Base-by-base conservation (phyloP, 2,888 invertebrate genomes). In the Limnephilus auricula region DNA sequence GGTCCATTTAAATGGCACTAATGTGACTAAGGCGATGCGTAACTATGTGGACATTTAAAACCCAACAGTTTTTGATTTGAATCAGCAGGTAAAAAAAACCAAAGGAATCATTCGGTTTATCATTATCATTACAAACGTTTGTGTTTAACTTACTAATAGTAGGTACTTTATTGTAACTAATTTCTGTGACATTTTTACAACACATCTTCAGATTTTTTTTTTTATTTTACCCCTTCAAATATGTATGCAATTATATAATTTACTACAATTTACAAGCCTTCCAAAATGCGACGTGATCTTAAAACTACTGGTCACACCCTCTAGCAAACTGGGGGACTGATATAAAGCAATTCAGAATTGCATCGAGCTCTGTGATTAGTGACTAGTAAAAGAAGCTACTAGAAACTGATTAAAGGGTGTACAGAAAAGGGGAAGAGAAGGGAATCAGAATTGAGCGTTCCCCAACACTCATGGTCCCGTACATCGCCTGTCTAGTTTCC, bases 401-500 rank as follows among this genome's bases (percentile, higher is more conserved):
- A 40, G 37, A 37, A 84, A 2, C 18, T 25, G 34, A 40, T 84
- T 18, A 84, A 84, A 84, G 84, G 84, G 37, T 84, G 25, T 6
- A 65, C 65, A 65, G n/a, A 65, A 25, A 18, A 9, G 25, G n/a
- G 84, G n/a, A 37, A 6, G 84, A n/a, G 25, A 40, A 30, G 6
- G 31, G 80, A 82, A 15, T 82, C 80, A 82, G 80, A 31, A 9
- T 6, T 13, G 15, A 40, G 34, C 30, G 37, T n/a, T 40, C 30
- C 25, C 30, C 85, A 37, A 85, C 30, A 85, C n/a, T 40, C 37
- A 0, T n/a, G 37, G 37, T 37, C 40, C 85, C 37, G 30, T 37
- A 89, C 79, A 37, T n/a, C 34, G 30, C n/a, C 40, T 82, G 82
- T 37, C 65, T 90, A 84, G 78, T 90, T 79, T 82, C 45, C 79